Evolutionary conservation across 23 tunicate genomes (phyloP).

Genomic region (Botrylloides violaceus): DNA sequence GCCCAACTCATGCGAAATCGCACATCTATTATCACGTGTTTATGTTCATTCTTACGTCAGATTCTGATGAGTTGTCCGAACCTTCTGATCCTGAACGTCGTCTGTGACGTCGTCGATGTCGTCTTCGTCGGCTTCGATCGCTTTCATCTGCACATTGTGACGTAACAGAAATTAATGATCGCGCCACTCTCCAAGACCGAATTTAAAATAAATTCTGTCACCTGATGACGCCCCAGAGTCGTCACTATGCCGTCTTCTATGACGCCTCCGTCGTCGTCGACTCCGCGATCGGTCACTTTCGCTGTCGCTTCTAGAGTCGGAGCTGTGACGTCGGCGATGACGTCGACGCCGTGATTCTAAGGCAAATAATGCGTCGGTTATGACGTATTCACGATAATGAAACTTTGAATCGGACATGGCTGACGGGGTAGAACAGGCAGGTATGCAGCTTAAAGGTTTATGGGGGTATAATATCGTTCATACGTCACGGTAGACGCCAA

Average conservation of each 20-base stretch:
- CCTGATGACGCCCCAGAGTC: conserved; percentile 29
- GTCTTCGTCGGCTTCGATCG: conserved; percentile 17
- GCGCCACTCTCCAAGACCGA: too few species aligned
- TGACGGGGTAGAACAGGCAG: too few species aligned
- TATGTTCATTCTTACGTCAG: conserved; percentile 13
- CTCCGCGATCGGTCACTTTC: conserved; percentile 58
- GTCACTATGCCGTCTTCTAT: conserved; percentile 24
- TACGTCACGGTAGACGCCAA: too few species aligned
- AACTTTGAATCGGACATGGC: too few species aligned
- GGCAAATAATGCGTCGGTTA: too few species aligned
- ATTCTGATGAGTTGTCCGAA: conserved; percentile 38
- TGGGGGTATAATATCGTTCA: too few species aligned
- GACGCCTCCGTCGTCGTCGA: conserved; percentile 36
- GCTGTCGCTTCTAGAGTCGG: conserved; percentile 22
- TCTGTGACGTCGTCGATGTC: conserved; percentile 36
- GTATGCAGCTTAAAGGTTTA: too few species aligned
- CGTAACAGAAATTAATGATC: too few species aligned
- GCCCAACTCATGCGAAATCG: too few species aligned
- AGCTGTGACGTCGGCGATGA: conserved; percentile 20
- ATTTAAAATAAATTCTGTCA: neutral
- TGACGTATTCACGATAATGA: too few species aligned
- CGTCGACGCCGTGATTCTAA: conserved; percentile 48
- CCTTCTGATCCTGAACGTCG: conserved; percentile 46
- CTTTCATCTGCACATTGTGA: conserved; percentile 12
- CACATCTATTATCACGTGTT: too few species aligned